phyloP scores from a whole-genome alignment of 2,888 invertebrate genomes.

The Campaea margaritaria region DNA sequence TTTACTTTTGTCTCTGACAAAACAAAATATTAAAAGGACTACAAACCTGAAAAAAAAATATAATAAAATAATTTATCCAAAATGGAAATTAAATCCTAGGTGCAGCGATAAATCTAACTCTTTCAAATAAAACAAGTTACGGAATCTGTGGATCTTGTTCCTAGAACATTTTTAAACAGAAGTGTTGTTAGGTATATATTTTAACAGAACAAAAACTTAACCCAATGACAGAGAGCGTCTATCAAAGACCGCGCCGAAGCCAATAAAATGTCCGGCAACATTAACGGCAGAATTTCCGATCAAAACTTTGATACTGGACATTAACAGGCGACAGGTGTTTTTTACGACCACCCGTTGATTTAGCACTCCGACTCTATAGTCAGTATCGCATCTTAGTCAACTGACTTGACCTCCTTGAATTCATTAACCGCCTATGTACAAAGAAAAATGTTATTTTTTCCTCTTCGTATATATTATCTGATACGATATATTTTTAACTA shows the following conservation, averaged over 20 bases:
- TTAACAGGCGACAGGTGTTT: slow-evolving; percentile 80
- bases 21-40: too few relatives aligned
- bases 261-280: slow-evolving; percentile 53
- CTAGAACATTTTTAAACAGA: too few relatives aligned
- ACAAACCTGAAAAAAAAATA: too few relatives aligned
- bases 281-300: slow-evolving; percentile 63
- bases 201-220: slow-evolving; percentile 15
- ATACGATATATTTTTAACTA: too few relatives aligned
- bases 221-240: slow-evolving; percentile 21
- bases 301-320: slow-evolving; percentile 71
- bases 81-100: too few relatives aligned
- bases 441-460: neutral
- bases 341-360: slow-evolving; percentile 79
- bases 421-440: too few relatives aligned
- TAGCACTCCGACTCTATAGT: slow-evolving; percentile 55
- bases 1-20: too few relatives aligned
- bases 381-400: slow-evolving; percentile 13
- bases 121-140: too few relatives aligned
- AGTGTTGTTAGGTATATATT: neutral
- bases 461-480: too few relatives aligned
- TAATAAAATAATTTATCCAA: too few relatives aligned
- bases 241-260: slow-evolving; percentile 28
- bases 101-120: too few relatives aligned
- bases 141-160: too few relatives aligned
- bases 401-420: neutral